Conservation (phyloP, 2,797 vertebrate species). For the Aotus griseimembra region DNA sequence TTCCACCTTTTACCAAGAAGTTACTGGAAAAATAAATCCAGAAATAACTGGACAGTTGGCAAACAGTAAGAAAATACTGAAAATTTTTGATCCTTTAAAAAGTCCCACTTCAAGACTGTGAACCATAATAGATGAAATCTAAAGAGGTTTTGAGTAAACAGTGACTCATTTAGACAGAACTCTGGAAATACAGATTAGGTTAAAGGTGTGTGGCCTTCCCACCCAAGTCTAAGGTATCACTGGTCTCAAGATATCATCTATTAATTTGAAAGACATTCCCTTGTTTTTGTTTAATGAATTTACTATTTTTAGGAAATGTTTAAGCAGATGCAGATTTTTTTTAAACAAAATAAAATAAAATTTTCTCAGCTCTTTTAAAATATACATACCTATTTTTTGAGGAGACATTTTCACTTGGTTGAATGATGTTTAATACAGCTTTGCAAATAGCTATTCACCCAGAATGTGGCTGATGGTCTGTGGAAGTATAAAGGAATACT, state of each 20-base stretch:
- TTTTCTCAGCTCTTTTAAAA: slow-evolving; percentile 23
- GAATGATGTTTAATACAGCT: slow-evolving; percentile 8
- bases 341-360: neutral
- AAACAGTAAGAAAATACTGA: neutral
- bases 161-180: neutral
- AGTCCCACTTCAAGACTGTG: neutral
- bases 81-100: neutral
- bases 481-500: neutral
- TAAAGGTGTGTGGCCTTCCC: neutral
- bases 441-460: neutral
- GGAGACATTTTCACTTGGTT: slow-evolving; percentile 4
- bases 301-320: neutral
- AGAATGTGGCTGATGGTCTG: neutral
- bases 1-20: neutral
- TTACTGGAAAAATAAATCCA: slow-evolving; percentile 9
- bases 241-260: neutral
- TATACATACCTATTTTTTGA: neutral
- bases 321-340: neutral
- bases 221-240: neutral
- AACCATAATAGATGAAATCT: neutral
- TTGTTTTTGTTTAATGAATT: neutral
- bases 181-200: neutral
- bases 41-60: neutral
- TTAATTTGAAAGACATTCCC: neutral
- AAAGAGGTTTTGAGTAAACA: neutral